Evolutionary conservation across 2,888 invertebrate species (phyloP), one percentile per base, ranked within the genome.

Genomic region (Callinectes sapidus): DNA sequence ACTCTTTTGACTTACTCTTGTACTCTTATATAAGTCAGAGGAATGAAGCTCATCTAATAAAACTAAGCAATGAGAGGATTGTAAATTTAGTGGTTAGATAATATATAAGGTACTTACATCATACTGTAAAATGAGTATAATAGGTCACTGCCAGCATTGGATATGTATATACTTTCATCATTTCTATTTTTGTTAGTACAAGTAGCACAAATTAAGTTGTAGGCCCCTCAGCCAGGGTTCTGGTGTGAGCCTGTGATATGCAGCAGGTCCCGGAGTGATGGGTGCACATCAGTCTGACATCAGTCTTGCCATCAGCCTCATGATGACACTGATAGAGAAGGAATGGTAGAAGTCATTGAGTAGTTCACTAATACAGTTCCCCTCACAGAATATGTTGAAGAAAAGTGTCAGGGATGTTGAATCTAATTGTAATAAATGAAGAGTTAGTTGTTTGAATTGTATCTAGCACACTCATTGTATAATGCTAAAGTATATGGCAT

Each of bases 71-170:
- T 35, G 81, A 81, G 35, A 35, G 81, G 32, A 81, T 81, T 81
- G 81, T 81, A 81, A 81, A 81, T 81, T 81, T 81, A 81, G 81
- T 81, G 81, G 81, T 81, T 81, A 81, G 81, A 35, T 81, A 81
- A 81, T 81, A 81, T 81, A 81, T 35, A 81, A 81, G 81, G 81
- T 81, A 81, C 48, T 8, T 48, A 48, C 81, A 81, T 81, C 81
- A 35, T 81, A 81, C 81, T 81, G 35, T 81, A 81, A 81, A 81
- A 2, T 28, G 81, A 81, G 35, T 81, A 81, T 81, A 81, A 81
- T 90, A 86, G 90, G 86, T 86, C 90, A 90, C 90, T 90, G 90
- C 90, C 90, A 90, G 55, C 90, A 90, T 61, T 90, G 86, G 90
- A 86, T 90, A 88, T 35, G 61, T 35, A 35, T 32, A 61, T 61